These are phyloP conservation scores for Pammene aurita DNA, from an alignment of 2,888 invertebrate genomes.

Conservation along the genomic window DNA sequence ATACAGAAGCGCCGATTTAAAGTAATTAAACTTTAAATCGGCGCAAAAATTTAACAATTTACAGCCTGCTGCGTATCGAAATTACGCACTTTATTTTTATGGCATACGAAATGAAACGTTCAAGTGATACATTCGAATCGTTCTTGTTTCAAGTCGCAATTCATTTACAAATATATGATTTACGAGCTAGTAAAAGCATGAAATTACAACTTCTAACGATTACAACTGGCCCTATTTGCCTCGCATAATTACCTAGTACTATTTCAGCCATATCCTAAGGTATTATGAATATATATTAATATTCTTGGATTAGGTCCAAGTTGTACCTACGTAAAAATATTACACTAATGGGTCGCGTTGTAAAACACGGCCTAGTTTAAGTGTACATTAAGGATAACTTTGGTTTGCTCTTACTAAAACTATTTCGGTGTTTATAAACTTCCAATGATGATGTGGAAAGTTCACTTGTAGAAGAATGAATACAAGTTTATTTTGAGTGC, in stretches of 20 bases:
- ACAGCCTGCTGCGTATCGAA: conserved; percentile 31
- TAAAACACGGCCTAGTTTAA: conserved; percentile 19
- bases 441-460: neutral
- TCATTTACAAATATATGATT: conserved; percentile 32
- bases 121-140: conserved; percentile 26
- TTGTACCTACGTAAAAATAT: conserved; percentile 8
- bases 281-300: too few species aligned
- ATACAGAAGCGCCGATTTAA: conserved; percentile 19
- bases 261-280: conserved; percentile 13
- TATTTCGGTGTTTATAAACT: conserved; percentile 15
- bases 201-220: conserved; percentile 22
- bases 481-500: conserved; percentile 5
- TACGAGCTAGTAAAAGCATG: conserved; percentile 8
- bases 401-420: conserved; percentile 12
- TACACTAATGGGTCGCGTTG: conserved; percentile 15
- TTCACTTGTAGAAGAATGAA: neutral
- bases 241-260: conserved; percentile 11
- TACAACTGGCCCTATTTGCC: conserved; percentile 17
- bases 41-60: conserved; percentile 37
- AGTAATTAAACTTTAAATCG: too few species aligned
- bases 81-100: conserved; percentile 36
- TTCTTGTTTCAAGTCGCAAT: conserved; percentile 24
- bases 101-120: conserved; percentile 37
- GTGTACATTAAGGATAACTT: conserved; percentile 12
- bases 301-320: conserved; percentile 33